Evolutionary conservation across 2,113 vertebrate genomes (phyloP), one percentile per base, ranked within the genome.

Genomic region (Macheiramphus alcinus): DNA sequence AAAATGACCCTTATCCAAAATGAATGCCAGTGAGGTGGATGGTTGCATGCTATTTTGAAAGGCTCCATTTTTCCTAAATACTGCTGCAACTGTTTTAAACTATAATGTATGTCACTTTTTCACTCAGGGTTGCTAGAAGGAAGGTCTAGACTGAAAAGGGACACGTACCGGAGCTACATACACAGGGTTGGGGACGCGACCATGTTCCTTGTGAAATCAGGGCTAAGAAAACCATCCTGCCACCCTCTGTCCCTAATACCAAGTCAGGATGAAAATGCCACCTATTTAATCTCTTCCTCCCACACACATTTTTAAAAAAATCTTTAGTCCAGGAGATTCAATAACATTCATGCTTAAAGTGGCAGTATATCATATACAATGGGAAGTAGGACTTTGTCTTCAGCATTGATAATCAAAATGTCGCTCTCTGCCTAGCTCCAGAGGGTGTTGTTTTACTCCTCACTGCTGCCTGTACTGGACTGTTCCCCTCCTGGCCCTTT

Each of bases 121-220:
- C 21, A 59, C 66, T 43, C 59, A 48, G 17, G 11, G 26, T n/a
- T 47, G 6, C 25, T 82, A 62, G 38, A 93, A 94, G 38, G 34
- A 91, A 82, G 53, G 73, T 79, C 16, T 5, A 48, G n/a, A 14
- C 18, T 59, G 38, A 85, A 81, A 16, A 62, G 13, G 19, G 11
- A 48, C 14, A 25, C 0, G 0, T 38, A 55, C 16, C 0, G 1
- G 62, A 72, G 47, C 29, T 55, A 12, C 0, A 0, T 16, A 20
- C 12, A 43, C 13, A 61, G 14, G 11, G 14, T 23, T 83, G 42
- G 40, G 29, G 10, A 55, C 10, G 2, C 12, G 29, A n/a, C 22
- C 13, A 19, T 13, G 22, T 15, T 86, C 42, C 47, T 62, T 25
- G 11, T 36, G 36, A 73, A 76, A 34, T 18, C 20, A 61, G 34